Evolutionary conservation across 1,140 invertebrate genomes (phyloP).

Genomic region (Oppia nitens): DNA sequence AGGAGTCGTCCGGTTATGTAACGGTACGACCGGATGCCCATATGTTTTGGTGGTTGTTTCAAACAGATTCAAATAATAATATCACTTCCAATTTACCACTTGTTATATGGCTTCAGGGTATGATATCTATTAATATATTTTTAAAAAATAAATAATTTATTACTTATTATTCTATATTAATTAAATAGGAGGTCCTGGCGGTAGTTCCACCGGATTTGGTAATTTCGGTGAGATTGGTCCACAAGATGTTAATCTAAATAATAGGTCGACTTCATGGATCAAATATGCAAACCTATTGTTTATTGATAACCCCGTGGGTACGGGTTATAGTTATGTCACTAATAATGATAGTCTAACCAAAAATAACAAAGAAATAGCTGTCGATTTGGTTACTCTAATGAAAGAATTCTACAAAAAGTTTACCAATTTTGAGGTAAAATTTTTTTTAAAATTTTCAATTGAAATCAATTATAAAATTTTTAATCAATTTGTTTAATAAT

Average conservation of each 20-base stretch:
- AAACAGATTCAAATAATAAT: constrained; percentile 36
- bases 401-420: constrained; percentile 41
- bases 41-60: constrained; percentile 69
- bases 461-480: not conserved
- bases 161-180: too few relatives aligned
- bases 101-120: constrained; percentile 54
- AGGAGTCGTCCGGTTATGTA: constrained; percentile 48
- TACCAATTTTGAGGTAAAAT: constrained; percentile 39
- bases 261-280: constrained; percentile 54
- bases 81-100: constrained; percentile 43
- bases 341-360: constrained; percentile 35
- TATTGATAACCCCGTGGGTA: constrained; percentile 71
- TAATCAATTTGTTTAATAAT: not conserved
- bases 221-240: constrained; percentile 63
- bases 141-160: too few relatives aligned
- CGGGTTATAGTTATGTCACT: constrained; percentile 67
- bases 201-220: constrained; percentile 53
- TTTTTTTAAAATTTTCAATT: constrained; percentile 16
- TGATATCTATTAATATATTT: too few relatives aligned
- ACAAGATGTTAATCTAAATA: constrained; percentile 41
- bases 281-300: constrained; percentile 53
- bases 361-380: constrained; percentile 52
- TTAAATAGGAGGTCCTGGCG: constrained; percentile 37
- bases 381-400: constrained; percentile 55
- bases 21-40: constrained; percentile 48